phyloP scores from a whole-genome alignment of 1,140 invertebrate genomes.

The Atopsyche davidsoni region DNA sequence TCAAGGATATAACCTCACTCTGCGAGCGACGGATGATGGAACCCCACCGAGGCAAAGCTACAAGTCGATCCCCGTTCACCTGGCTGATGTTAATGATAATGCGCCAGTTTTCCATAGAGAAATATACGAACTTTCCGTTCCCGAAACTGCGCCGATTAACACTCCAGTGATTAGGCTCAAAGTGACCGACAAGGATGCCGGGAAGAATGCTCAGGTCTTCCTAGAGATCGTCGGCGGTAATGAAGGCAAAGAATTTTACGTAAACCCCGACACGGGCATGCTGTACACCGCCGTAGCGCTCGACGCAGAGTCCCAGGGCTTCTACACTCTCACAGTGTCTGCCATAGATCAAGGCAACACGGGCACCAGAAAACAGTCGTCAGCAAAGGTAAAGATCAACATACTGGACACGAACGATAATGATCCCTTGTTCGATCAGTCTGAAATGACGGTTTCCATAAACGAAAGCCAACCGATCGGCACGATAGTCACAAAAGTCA shows the following conservation, averaged over 20 bases:
- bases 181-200: slow-evolving; percentile 78
- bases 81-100: slow-evolving; percentile 81
- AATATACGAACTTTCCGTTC: slow-evolving; percentile 80
- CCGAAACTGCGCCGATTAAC: slow-evolving; percentile 82
- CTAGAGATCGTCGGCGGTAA: slow-evolving; percentile 90
- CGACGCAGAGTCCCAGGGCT: slow-evolving; percentile 82
- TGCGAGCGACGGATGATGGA: slow-evolving; percentile 79
- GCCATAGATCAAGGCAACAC: slow-evolving; percentile 84
- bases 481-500: slow-evolving; percentile 72
- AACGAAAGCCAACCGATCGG: slow-evolving; percentile 87
- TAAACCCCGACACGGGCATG: slow-evolving; percentile 85
- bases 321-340: slow-evolving; percentile 87
- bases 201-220: slow-evolving; percentile 74
- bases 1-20: slow-evolving; percentile 78
- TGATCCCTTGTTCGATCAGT: slow-evolving; percentile 76
- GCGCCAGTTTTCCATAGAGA: slow-evolving; percentile 82
- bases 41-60: slow-evolving; percentile 69
- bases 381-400: slow-evolving; percentile 82
- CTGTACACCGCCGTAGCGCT: slow-evolving; percentile 76
- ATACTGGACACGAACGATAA: slow-evolving; percentile 90
- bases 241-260: slow-evolving; percentile 78
- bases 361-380: slow-evolving; percentile 76
- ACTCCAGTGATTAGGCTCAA: slow-evolving; percentile 81
- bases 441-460: slow-evolving; percentile 59
- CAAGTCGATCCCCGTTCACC: slow-evolving; percentile 65